A percentile compares a stretch with the other conserved stretches of the same genome.
phyloP scores from a whole-genome alignment of 1,140 invertebrate genomes.

The Ptiloglossa arizonensis region DNA sequence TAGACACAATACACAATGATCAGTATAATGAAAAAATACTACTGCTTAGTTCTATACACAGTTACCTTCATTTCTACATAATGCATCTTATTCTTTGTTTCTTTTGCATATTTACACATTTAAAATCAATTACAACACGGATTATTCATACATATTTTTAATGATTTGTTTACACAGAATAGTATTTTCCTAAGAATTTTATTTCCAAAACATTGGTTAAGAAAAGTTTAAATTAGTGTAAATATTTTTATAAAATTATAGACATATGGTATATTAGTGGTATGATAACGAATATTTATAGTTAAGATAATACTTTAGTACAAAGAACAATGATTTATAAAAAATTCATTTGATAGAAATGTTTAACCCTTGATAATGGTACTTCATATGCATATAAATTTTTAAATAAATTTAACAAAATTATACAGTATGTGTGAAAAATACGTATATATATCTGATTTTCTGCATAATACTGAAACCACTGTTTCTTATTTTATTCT shows the following conservation, averaged over 20 bases:
- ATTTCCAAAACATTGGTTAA: not conserved
- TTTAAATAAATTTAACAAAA: not conserved
- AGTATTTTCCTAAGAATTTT: not conserved
- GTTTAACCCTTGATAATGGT: not conserved
- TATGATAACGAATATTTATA: not conserved
- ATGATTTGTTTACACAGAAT: conserved; percentile 9
- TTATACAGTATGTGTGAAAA: conserved; percentile 12
- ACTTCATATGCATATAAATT: not conserved
- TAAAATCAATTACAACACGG: conserved; percentile 8
- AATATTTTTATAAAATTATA: conserved; percentile 9
- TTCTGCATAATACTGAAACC: conserved; percentile 43
- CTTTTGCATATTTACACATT: conserved; percentile 30
- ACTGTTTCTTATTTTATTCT: conserved; percentile 49
- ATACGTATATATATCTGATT: conserved; percentile 58
- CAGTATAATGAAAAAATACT: conserved; percentile 41
- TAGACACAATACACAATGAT: conserved; percentile 42
- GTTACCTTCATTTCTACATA: conserved; percentile 32
- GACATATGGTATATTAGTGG: not conserved
- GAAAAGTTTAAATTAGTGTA: not conserved
- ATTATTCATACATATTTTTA: conserved; percentile 4
- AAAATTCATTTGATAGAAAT: conserved; percentile 18
- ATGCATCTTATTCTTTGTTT: conserved; percentile 27
- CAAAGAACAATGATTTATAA: conserved; percentile 20
- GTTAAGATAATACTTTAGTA: not conserved
- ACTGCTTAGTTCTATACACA: conserved; percentile 35